These are phyloP conservation scores for Ctena decussata DNA, from an alignment of 2,888 invertebrate genomes.

Conservation along the genomic window DNA sequence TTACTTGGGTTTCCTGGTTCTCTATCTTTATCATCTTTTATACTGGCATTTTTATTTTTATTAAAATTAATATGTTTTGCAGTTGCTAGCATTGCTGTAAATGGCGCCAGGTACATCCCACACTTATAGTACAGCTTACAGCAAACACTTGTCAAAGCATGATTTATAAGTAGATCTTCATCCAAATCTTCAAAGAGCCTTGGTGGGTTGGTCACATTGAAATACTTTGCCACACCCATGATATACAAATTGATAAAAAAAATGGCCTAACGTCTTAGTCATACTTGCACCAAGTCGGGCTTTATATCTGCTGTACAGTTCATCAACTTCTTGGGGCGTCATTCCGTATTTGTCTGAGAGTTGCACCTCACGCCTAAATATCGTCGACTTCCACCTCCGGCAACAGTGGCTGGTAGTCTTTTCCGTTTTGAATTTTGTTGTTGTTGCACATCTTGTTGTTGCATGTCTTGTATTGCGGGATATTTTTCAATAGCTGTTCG, in stretches of 20 bases:
- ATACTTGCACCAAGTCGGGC: constrained; percentile 49
- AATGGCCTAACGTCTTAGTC: constrained; percentile 54
- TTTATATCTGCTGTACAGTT: too few species aligned
- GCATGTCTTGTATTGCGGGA: not conserved
- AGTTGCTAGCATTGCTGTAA: constrained; percentile 42
- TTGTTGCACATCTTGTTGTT: not conserved
- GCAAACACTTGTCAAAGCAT: constrained; percentile 29
- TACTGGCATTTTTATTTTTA: constrained; percentile 19
- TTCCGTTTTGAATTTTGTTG: constrained; percentile 37
- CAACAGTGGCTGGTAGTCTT: constrained; percentile 48
- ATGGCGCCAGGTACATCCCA: constrained; percentile 48
- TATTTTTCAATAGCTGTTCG: constrained; percentile 36
- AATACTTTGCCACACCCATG: constrained; percentile 46
- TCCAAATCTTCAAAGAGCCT: constrained; percentile 49
- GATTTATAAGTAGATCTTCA: constrained; percentile 53
- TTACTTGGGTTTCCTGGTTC: not conserved
- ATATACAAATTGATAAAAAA: constrained; percentile 45
- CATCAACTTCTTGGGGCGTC: constrained; percentile 36
- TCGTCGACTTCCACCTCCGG: constrained; percentile 41
- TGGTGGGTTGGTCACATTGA: constrained; percentile 40
- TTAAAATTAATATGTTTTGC: constrained; percentile 34
- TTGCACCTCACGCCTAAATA: constrained; percentile 43
- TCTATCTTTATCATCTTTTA: constrained; percentile 9
- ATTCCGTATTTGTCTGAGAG: constrained; percentile 38
- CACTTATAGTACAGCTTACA: constrained; percentile 28